Evolutionary conservation across 2,113 vertebrate species (phyloP).

Genomic region (Oryzias melastigma): DNA sequence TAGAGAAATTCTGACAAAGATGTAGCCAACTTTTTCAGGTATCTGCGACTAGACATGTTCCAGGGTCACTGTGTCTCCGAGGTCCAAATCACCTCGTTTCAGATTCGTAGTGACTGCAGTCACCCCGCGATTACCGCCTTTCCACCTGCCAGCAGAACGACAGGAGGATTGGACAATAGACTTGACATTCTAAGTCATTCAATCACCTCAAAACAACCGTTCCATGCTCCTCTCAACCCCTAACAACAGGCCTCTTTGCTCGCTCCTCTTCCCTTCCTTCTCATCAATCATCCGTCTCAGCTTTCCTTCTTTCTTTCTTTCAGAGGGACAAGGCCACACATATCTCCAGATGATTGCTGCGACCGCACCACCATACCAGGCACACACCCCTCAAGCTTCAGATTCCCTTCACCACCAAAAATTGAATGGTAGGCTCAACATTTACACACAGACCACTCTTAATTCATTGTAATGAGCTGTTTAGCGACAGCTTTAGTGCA

Average conservation of each 20-base stretch:
- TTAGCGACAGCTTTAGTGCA: conserved; percentile 72
- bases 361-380: conserved; percentile 58
- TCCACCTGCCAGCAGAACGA: conserved; percentile 38
- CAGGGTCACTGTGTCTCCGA: conserved; percentile 43
- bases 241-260: conserved; percentile 16
- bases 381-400: conserved; percentile 53
- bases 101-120: conserved; percentile 56
- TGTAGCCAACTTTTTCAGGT: conserved; percentile 36
- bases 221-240: conserved; percentile 16
- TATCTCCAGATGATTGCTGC: conserved; percentile 63
- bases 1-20: conserved; percentile 33
- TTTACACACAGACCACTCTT: conserved; percentile 69
- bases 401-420: conserved; percentile 67
- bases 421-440: conserved; percentile 69
- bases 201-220: conserved; percentile 46
- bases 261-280: conserved; percentile 18
- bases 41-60: conserved; percentile 47
- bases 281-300: conserved; percentile 39
- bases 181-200: conserved; percentile 31
- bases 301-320: conserved; percentile 9
- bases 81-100: conserved; percentile 52
- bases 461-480: conserved; percentile 75
- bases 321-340: conserved; percentile 57
- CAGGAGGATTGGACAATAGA: conserved; percentile 35
- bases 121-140: conserved; percentile 52